Percentiles rank a stretch among this genome's conserved stretches.
Evolutionary conservation across 2,113 vertebrate species (phyloP).

Genomic region (Notechis scutatus): DNA sequence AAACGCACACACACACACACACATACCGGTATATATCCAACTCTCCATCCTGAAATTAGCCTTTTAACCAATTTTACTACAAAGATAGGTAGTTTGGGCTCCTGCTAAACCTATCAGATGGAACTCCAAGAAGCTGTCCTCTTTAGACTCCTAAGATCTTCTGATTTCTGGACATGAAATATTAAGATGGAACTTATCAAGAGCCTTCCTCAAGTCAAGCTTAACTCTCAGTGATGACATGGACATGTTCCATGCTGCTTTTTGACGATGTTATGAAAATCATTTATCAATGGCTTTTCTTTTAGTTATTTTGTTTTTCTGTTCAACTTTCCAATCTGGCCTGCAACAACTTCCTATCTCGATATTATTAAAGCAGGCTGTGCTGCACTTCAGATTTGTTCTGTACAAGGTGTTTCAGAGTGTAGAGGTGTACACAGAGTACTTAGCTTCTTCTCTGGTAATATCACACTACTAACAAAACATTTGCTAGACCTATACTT

Average conservation of each 20-base stretch:
- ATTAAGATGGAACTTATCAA: background rate
- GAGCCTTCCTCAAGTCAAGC: background rate
- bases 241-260: background rate
- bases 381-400: background rate
- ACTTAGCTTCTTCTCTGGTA: too few relatives aligned
- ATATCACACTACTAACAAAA: too few relatives aligned
- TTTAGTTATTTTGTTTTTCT: background rate
- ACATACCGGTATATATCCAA: background rate
- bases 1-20: background rate
- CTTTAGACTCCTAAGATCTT: background rate
- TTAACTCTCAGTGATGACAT: background rate
- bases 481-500: too few relatives aligned
- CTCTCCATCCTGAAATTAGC: background rate
- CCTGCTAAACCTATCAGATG: background rate
- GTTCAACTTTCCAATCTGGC: background rate
- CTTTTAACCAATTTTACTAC: background rate
- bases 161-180: background rate
- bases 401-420: background rate
- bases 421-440: background rate
- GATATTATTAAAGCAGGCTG: background rate
- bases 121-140: background rate
- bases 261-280: background rate
- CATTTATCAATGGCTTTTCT: background rate
- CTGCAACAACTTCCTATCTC: background rate
- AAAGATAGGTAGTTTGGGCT: background rate